These are phyloP conservation scores for Coracopsis vasa DNA, from an alignment of 2,113 vertebrate genomes.

Conservation along the genomic window DNA sequence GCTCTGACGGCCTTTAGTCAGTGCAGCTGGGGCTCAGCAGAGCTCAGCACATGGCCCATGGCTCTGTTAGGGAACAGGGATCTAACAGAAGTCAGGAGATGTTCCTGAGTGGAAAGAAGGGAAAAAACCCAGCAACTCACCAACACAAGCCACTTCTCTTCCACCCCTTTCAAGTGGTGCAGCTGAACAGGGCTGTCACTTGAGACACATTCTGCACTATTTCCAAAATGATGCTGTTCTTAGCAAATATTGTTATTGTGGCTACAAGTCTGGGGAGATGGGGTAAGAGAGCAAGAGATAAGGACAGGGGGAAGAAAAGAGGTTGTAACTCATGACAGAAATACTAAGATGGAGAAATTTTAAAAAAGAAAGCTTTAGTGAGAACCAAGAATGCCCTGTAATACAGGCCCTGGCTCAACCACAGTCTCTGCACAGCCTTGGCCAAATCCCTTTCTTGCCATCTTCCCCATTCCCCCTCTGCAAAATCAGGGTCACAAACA, in stretches of 20 bases:
- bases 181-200: not conserved
- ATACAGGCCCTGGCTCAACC: not conserved
- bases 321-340: not conserved
- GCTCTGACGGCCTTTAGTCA: not conserved
- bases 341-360: not conserved
- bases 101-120: not conserved
- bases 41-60: not conserved
- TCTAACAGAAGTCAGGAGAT: not conserved
- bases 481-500: not conserved
- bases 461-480: not conserved
- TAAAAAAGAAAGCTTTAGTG: not conserved
- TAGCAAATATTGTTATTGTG: not conserved
- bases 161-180: not conserved
- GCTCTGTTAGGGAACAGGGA: not conserved
- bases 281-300: fast-evolving
- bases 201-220: not conserved
- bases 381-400: not conserved
- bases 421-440: not conserved
- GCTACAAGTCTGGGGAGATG: not conserved
- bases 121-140: not conserved
- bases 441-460: not conserved
- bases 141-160: not conserved
- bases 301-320: not conserved
- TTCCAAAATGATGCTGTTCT: not conserved
- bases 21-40: conserved; percentile 21